A percentile compares a stretch with the other conserved stretches of the same genome.
phyloP scores from a whole-genome alignment of 2,888 invertebrate species.

The Campopleginae sp. region DNA sequence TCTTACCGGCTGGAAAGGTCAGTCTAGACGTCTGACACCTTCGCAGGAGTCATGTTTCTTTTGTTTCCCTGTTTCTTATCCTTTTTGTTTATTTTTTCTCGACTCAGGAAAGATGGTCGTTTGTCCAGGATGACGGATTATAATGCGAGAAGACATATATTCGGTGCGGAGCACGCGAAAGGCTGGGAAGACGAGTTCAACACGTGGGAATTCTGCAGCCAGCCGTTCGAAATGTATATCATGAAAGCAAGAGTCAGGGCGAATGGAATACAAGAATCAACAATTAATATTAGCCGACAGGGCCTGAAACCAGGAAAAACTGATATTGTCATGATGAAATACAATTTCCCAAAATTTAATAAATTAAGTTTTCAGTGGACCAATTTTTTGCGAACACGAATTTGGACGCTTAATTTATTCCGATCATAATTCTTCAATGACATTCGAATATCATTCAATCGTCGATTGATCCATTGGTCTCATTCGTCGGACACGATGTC shows the following conservation, averaged over 20 bases:
- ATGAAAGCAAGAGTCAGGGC: conserved; percentile 56
- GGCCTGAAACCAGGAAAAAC: conserved; percentile 74
- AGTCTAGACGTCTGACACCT: conserved; percentile 43
- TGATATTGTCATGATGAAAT: not conserved
- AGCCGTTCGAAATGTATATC: not conserved
- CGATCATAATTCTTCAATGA: not conserved
- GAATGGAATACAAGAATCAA: conserved; percentile 55
- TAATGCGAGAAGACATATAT: conserved; percentile 24
- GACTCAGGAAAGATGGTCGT: conserved; percentile 21
- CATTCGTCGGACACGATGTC: not conserved
- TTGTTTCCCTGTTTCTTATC: not conserved
- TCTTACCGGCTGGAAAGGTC: conserved; percentile 41
- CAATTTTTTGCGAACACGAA: not conserved
- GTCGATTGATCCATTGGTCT: not conserved
- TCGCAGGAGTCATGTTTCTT: conserved; percentile 15
- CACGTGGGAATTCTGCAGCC: conserved; percentile 9
- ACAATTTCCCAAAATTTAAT: not conserved
- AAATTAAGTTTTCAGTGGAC: not conserved
- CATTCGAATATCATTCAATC: not conserved
- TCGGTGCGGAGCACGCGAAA: not conserved
- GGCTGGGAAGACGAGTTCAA: not conserved
- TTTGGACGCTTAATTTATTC: not conserved
- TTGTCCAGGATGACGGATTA: conserved; percentile 33
- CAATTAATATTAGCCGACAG: conserved; percentile 43
- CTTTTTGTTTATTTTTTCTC: conserved; percentile 5